Base-by-base conservation (phyloP, 1,140 invertebrate genomes). In the Drosophila bipectinata region DNA sequence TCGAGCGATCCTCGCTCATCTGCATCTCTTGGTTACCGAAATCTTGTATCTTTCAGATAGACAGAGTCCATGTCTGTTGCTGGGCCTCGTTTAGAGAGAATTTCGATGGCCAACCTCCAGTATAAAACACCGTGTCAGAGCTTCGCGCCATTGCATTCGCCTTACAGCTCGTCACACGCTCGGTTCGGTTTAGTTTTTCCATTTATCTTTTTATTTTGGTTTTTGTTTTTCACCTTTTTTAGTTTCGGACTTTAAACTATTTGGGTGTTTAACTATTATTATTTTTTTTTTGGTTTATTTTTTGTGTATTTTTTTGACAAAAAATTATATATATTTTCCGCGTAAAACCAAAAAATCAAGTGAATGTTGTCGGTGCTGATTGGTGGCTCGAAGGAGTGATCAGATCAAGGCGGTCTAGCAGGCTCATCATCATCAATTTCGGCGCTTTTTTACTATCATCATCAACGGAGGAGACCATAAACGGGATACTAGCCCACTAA, bases 361-460 rank as follows among this genome's bases (percentile, higher is more conserved):
- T 76, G 72, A 75, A 74, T 75, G 72, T 75, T 75, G 72, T 75
- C 54, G 57, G 54, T 72, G 68, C 67, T 60, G 47, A 37, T 39
- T 41, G 53, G 37, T 71, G 5, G 14, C 41, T 41, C 37, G n/a
- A 49, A 72, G 68, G 68, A 72, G 63, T 52, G 26, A 71, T 21
- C 68, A 26, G 32, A 48, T 37, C 61, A 49, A 49, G 30, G 49
- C 37, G 61, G 45, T 68, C 62, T 18, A 63, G 26, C 63, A 52
- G 62, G 58, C 63, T 26, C 59, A 63, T 63, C 63, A 63, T 58
- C 44, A 58, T 48, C 56, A 47, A 15, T 14, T 45, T 34, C 45
- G 21, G 14, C 9, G 9, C 6, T n/a, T 63, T 62, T 32, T 55
- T 52, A 32, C 21, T 28, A 48, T 64, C 28, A 52, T 63, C 49